phyloP scores from a whole-genome alignment of 2,113 vertebrate genomes.

The Hippocampus comes region DNA sequence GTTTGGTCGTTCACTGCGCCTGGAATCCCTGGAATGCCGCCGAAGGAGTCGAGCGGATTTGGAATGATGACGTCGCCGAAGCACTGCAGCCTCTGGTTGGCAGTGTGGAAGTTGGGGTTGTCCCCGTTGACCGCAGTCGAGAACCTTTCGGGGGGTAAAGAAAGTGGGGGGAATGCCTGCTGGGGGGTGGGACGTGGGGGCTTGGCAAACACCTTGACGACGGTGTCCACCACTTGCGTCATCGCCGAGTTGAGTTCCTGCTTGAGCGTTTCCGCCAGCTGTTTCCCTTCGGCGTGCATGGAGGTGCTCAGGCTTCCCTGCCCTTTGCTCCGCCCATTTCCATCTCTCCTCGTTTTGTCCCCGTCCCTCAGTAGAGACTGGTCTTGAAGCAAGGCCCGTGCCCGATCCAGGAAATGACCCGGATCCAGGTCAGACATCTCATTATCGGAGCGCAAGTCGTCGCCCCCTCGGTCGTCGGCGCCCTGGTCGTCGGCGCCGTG shows the following conservation, averaged over 20 bases:
- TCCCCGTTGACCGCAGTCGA: conserved; percentile 85
- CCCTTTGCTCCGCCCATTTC: conserved; percentile 78
- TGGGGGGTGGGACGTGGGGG: conserved; percentile 87
- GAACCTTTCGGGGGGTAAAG: conserved; percentile 87
- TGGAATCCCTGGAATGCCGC: conserved; percentile 80
- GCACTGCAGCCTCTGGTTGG: conserved; percentile 94
- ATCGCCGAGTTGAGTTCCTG: conserved; percentile 97
- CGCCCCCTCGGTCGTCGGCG: conserved; percentile 69
- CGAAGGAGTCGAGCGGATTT: conserved; percentile 88
- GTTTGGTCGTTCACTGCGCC: conserved; percentile 90
- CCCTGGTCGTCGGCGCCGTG: conserved; percentile 69
- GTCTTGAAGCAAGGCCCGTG: conserved; percentile 85
- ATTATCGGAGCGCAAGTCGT: conserved; percentile 83
- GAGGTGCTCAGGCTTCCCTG: conserved; percentile 75
- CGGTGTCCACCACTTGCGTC: conserved; percentile 97
- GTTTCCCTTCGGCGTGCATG: conserved; percentile 91
- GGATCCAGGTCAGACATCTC: conserved; percentile 93
- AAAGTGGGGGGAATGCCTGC: conserved; percentile 94
- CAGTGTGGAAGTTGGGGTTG: conserved; percentile 92
- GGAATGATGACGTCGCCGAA: conserved; percentile 98
- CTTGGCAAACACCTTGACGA: conserved; percentile 97
- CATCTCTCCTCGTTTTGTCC: conserved; percentile 84
- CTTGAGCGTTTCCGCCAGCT: conserved; percentile 93
- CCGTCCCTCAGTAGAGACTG: conserved; percentile 80
- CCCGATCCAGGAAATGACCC: conserved; percentile 88